Evolutionary conservation across 1,140 invertebrate genomes (phyloP).

Genomic region (Saxidomus purpurata): DNA sequence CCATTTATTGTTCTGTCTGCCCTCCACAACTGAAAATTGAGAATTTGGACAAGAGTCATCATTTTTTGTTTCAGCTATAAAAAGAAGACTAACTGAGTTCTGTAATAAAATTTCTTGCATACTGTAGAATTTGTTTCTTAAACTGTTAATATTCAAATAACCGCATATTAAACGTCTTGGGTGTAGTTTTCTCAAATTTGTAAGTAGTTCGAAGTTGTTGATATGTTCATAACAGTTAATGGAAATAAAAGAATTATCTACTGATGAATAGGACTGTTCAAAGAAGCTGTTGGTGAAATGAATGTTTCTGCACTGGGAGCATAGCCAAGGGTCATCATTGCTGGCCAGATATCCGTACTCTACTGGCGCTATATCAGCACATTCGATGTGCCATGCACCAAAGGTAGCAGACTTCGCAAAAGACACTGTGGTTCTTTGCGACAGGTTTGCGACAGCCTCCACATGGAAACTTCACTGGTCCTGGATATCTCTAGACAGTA

Average conservation of each 20-base stretch:
- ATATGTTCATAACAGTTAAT: neutral
- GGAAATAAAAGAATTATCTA: neutral
- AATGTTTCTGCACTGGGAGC: neutral
- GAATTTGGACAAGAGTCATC: slow-evolving; percentile 34
- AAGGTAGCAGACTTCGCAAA: neutral
- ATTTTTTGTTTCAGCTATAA: slow-evolving; percentile 28
- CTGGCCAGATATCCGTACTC: neutral
- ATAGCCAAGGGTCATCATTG: neutral
- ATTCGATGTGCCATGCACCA: slow-evolving; percentile 41
- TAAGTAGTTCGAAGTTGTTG: neutral
- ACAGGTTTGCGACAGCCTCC: neutral
- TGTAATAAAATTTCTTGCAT: neutral
- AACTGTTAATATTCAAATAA: slow-evolving; percentile 44
- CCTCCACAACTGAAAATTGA: slow-evolving; percentile 7
- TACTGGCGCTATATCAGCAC: neutral
- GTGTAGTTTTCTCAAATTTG: neutral
- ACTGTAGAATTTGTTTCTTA: slow-evolving; percentile 37
- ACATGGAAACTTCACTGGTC: no score
- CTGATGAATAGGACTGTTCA: neutral
- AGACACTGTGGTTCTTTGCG: neutral
- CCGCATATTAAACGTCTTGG: neutral
- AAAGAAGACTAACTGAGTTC: slow-evolving; percentile 19
- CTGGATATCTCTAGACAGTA: no score
- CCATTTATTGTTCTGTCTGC: slow-evolving; percentile 8
- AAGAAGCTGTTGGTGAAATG: slow-evolving; percentile 28